phyloP scores from a whole-genome alignment of 1,140 invertebrate species.

The Zaprionus kolodkinae region DNA sequence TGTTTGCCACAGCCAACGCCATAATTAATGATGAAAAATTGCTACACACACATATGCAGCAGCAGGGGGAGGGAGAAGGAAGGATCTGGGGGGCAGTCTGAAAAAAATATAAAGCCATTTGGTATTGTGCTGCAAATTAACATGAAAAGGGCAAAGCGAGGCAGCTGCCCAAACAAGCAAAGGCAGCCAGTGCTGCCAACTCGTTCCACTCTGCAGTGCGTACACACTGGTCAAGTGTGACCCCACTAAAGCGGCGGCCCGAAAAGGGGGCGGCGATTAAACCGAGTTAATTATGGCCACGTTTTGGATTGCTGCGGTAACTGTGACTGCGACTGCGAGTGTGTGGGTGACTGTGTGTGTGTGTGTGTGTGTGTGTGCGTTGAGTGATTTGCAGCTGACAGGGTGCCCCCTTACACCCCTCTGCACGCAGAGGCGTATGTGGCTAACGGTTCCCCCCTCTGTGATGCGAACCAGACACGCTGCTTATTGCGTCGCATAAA shows the following conservation, averaged over 20 bases:
- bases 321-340: conserved; percentile 16
- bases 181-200: conserved; percentile 35
- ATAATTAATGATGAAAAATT: conserved; percentile 82
- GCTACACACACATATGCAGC: conserved; percentile 54
- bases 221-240: conserved; percentile 53
- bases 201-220: neutral
- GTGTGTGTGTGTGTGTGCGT: conserved; percentile 8
- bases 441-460: neutral
- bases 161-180: conserved; percentile 17
- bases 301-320: conserved; percentile 54
- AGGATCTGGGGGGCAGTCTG: neutral
- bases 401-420: neutral
- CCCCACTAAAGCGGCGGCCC: conserved; percentile 62
- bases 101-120: conserved; percentile 71
- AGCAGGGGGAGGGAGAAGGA: neutral
- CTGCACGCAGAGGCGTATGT: too few species aligned
- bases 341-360: conserved; percentile 15
- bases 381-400: conserved; percentile 50
- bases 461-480: conserved; percentile 33
- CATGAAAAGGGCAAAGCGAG: conserved; percentile 79
- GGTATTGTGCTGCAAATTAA: conserved; percentile 75
- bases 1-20: conserved; percentile 78
- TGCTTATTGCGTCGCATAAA: conserved; percentile 38
- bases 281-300: conserved; percentile 79
- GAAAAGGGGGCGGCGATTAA: conserved; percentile 60